Base-by-base conservation (phyloP, 2,113 vertebrate genomes). In the Mystacornis crossleyi region DNA sequence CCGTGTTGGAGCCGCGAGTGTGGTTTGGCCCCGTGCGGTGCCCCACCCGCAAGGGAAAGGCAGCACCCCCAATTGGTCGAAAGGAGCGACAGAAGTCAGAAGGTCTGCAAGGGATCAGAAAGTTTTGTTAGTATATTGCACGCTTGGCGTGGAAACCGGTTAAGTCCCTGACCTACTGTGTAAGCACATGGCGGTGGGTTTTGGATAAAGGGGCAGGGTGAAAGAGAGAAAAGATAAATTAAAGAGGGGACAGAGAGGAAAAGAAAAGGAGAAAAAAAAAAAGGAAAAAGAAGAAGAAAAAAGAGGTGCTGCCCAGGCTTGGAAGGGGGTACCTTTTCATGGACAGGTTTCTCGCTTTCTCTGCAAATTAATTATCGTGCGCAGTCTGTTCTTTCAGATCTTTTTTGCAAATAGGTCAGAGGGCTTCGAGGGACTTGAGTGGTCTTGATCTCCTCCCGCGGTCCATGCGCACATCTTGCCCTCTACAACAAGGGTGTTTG, bases 1-100 rank as follows among this genome's bases (percentile, higher is more conserved):
- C 2, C 2, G 0, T 1, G 36, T 15, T 1, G 2, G 26, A 1
- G 26, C 6, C 3, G 0, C 2, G 6, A 0, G 19, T 0, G 38
- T 1, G 6, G 4, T 4, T 12, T 12, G 18, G 45, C 5, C 1
- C 3, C 5, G 14, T 5, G 24, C 7, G 33, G 8, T 16, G 29
- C 28, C 33, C 24, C 25, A 6, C 14, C 33, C 14, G 14, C 26
- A 7, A 10, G 43, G 57, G 34, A 7, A 7, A 26, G 21, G 28
- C 28, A 31, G 17, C 45, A 7, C 12, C 21, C 16, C 4, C 29
- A 20, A 2, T 7, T 14, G 29, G 9, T 57, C 4, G 13, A 31
- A 71, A 55, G 48, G 24, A 42, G 25, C 19, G 6, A 8, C 33
- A 23, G 25, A 21, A 61, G 40, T 17, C 24, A 8, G 33, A 14